Percentiles rank a stretch among this genome's conserved stretches.
Conservation (phyloP, 2,888 invertebrate genomes). For the Drosophila putrida region DNA sequence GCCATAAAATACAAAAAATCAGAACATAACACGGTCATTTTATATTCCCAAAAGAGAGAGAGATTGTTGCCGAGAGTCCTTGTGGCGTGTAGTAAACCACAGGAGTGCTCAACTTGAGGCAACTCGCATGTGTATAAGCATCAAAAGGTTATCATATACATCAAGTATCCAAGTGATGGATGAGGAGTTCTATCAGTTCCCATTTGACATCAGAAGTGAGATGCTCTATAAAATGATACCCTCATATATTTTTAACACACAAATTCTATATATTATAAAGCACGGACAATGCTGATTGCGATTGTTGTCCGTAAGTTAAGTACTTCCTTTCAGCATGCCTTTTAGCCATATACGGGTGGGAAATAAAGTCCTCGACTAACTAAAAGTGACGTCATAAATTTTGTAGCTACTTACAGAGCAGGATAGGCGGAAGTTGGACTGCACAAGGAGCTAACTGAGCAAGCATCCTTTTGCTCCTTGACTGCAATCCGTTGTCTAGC, state of each 20-base stretch:
- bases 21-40: constrained; percentile 53
- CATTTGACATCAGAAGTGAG: background rate
- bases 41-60: constrained; percentile 36
- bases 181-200: constrained; percentile 2
- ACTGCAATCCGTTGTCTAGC: constrained; percentile 60
- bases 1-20: constrained; percentile 69
- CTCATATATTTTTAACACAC: background rate
- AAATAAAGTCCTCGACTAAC: constrained; percentile 54
- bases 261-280: background rate
- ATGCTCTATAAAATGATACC: background rate
- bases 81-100: constrained; percentile 26
- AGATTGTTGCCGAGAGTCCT: constrained; percentile 14
- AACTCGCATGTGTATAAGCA: constrained; percentile 14
- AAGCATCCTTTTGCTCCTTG: constrained; percentile 5
- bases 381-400: constrained; percentile 76
- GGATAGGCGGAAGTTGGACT: background rate
- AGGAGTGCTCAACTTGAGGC: constrained; percentile 15
- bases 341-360: constrained; percentile 10
- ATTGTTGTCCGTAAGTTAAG: background rate
- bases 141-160: constrained; percentile 9
- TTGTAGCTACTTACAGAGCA: constrained; percentile 58
- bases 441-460: constrained; percentile 7
- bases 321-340: background rate
- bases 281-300: constrained; percentile 6
- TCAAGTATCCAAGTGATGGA: constrained; percentile 15